Base-by-base conservation (phyloP, 2,113 vertebrate species). In the Prietella phreatophila region DNA sequence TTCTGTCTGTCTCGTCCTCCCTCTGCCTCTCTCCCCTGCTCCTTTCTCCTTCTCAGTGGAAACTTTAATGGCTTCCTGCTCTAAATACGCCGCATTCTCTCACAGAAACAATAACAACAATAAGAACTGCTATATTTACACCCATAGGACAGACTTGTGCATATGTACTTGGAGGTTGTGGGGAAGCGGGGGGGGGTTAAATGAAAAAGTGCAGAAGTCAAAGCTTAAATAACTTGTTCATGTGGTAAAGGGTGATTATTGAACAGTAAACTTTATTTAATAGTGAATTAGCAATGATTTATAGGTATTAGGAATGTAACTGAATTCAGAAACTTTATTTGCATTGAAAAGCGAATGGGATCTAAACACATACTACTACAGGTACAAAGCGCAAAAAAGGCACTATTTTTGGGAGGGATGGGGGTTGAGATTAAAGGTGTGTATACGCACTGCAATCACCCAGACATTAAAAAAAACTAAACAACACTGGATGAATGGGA, bases 41-140 rank as follows among this genome's bases (percentile, higher is more conserved):
- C 50, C 69, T 85, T 83, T 89, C 88, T 86, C 92, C 92, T 82
- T 47, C 86, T 87, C 89, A 92, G 92, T 93, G 93, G 93, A 94
- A 94, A 94, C 92, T 93, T 82, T 93, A 93, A 94, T 94, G 92
- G 92, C 94, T 95, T 94, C 94, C 94, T 94, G 93, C 88, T 92
- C 92, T 93, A 90, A 90, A 92, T 91, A 91, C 63, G 76, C 93
- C 91, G 94, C 93, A 93, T 93, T 94, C 92, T 94, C 94, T 94
- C 90, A 90, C 86, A 67, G 89, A 90, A 93, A 94, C 92, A 95
- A 94, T 91, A 94, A 93, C 89, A 93, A 89, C 90, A 92, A 86
- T 89, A 92, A 94, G 90, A 92, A 91, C 88, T 89, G 91, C 93
- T 94, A 93, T 91, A 92, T 91, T 91, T 90, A 30, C 87, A 87